These are phyloP conservation scores for Graphium colonna DNA, from an alignment of 2,888 invertebrate genomes.

Conservation along the genomic window DNA sequence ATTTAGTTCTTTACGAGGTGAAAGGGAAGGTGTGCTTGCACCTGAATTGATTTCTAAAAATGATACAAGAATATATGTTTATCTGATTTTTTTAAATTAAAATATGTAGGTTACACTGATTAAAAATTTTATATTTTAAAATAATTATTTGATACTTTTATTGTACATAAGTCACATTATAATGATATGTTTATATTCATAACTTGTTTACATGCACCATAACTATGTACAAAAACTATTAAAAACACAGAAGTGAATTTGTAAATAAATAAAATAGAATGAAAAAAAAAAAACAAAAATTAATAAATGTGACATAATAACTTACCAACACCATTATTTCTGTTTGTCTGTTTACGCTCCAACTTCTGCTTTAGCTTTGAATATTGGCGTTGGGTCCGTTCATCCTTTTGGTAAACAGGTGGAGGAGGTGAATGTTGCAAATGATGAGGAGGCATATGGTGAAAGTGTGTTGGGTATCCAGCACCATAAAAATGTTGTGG, in stretches of 20 bases:
- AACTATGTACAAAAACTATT: no score
- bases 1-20: conserved; percentile 85
- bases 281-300: no score
- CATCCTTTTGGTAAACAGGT: conserved; percentile 85
- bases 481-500: conserved; percentile 85
- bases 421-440: conserved; percentile 86
- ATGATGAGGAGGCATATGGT: conserved; percentile 79
- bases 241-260: no score
- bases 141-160: no score
- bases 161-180: no score
- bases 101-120: no score
- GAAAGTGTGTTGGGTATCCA: conserved; percentile 79
- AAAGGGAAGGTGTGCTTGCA: conserved; percentile 82
- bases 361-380: conserved; percentile 88
- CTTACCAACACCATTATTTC: conserved; percentile 80
- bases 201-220: no score
- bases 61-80: background rate
- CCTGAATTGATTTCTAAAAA: conserved; percentile 64
- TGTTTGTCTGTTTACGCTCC: conserved; percentile 82
- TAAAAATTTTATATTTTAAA: no score
- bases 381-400: conserved; percentile 88
- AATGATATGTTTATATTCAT: no score
- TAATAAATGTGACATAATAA: conserved; percentile 20
- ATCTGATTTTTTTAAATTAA: no score
- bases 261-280: no score